Percentiles rank a stretch among this genome's conserved stretches.
Conservation (phyloP, 2,888 invertebrate species). For the Acleris laterana region DNA sequence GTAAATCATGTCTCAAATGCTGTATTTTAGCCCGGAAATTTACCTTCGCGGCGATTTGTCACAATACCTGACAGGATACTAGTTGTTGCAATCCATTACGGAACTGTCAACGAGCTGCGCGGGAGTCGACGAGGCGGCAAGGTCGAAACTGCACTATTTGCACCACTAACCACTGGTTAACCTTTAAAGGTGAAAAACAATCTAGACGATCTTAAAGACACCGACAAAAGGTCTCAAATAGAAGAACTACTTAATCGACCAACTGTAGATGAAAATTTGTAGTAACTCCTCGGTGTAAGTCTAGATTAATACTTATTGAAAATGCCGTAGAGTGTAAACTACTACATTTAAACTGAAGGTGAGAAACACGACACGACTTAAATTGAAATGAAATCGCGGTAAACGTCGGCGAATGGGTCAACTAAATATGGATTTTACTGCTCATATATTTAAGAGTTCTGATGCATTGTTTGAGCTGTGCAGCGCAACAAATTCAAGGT, state of each 20-base stretch:
- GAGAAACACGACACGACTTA: conserved; percentile 9
- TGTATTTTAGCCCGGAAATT: conserved; percentile 42
- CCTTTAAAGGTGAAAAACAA: conserved; percentile 44
- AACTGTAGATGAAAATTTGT: conserved; percentile 10
- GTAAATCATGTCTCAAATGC: conserved; percentile 38
- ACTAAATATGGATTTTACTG: conserved; percentile 56
- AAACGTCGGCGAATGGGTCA: conserved; percentile 47
- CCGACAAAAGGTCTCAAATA: conserved; percentile 48
- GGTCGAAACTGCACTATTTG: conserved; percentile 69
- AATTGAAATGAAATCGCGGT: too few species aligned
- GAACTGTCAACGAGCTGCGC: conserved; percentile 69
- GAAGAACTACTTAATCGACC: neutral
- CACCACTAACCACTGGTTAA: conserved; percentile 47
- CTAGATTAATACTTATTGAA: conserved; percentile 21
- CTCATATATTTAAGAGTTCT: conserved; percentile 43
- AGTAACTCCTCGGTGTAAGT: conserved; percentile 12
- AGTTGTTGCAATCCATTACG: conserved; percentile 68
- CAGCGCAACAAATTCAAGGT: conserved; percentile 64
- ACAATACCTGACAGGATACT: conserved; percentile 64
- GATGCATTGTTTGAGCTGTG: conserved; percentile 46
- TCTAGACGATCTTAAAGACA: conserved; percentile 51
- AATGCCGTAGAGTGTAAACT: conserved; percentile 10
- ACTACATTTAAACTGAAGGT: conserved; percentile 22
- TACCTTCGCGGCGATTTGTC: conserved; percentile 28
- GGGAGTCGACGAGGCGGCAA: conserved; percentile 70